Evolutionary conservation across 92 coral and sea anemone genomes (phyloP).

Genomic region (Meandrina meandrites): DNA sequence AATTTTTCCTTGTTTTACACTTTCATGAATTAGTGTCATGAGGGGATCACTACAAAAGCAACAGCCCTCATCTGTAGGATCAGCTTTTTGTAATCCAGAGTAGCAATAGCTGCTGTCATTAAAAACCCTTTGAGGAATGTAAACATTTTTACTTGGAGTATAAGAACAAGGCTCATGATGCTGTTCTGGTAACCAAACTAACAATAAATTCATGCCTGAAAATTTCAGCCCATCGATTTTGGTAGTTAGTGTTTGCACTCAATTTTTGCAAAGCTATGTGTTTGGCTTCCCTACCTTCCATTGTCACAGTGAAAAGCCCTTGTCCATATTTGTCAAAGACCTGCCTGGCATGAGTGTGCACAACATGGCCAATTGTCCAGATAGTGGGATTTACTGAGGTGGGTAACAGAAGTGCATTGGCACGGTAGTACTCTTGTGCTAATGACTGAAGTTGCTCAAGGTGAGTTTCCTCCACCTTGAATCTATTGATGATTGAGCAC

Average conservation of each 20-base stretch:
- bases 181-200: conserved; percentile 47
- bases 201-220: conserved; percentile 49
- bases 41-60: conserved; percentile 45
- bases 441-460: too few species aligned
- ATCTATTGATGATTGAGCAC: too few species aligned
- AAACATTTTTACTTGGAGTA: conserved; percentile 51
- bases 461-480: too few species aligned
- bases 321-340: conserved; percentile 33
- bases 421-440: too few species aligned
- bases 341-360: conserved; percentile 36
- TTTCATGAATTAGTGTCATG: conserved; percentile 33
- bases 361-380: conserved; percentile 24
- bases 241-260: conserved; percentile 21
- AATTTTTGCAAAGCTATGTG: conserved; percentile 34
- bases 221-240: conserved; percentile 36
- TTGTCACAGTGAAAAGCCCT: conserved; percentile 50
- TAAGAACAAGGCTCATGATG: conserved; percentile 29
- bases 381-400: too few species aligned
- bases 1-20: conserved; percentile 39
- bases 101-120: conserved; percentile 47
- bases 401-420: too few species aligned
- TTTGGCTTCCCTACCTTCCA: conserved; percentile 50
- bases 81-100: conserved; percentile 51
- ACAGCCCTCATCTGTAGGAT: conserved; percentile 40
- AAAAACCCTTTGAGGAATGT: conserved; percentile 48